Base-by-base conservation (phyloP, 64 coral and sea anemone species). In the Platygyra sinensis region DNA sequence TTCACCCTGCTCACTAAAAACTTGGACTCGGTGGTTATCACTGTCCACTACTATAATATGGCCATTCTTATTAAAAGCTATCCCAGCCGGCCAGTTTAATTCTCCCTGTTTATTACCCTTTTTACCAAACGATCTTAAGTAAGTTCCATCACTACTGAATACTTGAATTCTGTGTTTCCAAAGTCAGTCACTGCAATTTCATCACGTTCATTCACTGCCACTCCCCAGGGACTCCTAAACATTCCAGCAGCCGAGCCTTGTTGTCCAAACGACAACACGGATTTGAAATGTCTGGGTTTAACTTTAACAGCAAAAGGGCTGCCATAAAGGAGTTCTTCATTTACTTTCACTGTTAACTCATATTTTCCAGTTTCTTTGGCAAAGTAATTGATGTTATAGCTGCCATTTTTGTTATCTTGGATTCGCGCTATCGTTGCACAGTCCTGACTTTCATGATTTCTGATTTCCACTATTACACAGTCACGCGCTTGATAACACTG, bases 21-120 rank as follows among this genome's bases (percentile, higher is more conserved):
- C 22, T 69, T 69, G 77, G 50, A 79, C 77, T 57, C 77, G 77
- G 77, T 79, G 77, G 52, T 80, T 80, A 15, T 29, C 14, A 60
- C 12, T 16, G 52, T 80, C 77, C 1, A 52, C 77, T 11, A 80
- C 52, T 31, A 80, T 60, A 25, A 24, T 69, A 11, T n/a, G 4
- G 0, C 22, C 25, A 13, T 61, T 31, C 1, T 80, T 80, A 60
- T 80, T 24, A 80, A 60, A 60, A 28, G 77, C 52, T 60, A 80
- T 30, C 24, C 52, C 77, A 60, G 51, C n/a, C 33, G 77, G 77
- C 0, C 0, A 30, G 5, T 80, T 30, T 12, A 80, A 80, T 25
- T 80, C 51, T 57, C 77, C 83, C 39, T 51, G 27, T 25, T 61
- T 17, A 38, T n/a, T 14, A 28, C 38, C 54, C 51, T 30, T 10